Evolutionary conservation across 2,797 vertebrate genomes (phyloP).

Genomic region (Acanthurus leucopareius): DNA sequence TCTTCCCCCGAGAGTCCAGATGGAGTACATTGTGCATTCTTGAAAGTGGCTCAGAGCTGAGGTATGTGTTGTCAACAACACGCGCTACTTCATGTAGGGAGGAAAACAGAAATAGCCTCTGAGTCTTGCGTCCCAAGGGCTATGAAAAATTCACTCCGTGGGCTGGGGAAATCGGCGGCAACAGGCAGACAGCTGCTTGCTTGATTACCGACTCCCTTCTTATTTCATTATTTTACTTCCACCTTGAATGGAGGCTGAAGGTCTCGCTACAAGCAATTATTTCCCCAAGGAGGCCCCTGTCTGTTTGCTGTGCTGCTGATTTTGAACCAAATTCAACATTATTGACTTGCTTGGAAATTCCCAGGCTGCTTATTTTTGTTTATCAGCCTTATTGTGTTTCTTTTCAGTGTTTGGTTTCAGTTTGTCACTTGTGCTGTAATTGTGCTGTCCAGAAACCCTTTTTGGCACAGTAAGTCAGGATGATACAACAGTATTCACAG

Average conservation of each 20-base stretch:
- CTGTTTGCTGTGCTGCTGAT: slow-evolving; percentile 30
- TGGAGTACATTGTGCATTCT: slow-evolving; percentile 47
- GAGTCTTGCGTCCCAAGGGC: slow-evolving; percentile 72
- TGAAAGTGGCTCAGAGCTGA: slow-evolving; percentile 38
- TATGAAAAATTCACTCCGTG: slow-evolving; percentile 76
- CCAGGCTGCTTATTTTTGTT: slow-evolving; percentile 35
- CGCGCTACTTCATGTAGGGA: slow-evolving; percentile 46
- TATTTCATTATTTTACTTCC: slow-evolving; percentile 82
- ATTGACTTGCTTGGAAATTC: slow-evolving; percentile 57
- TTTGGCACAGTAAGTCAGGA: neutral
- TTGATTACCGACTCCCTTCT: slow-evolving; percentile 72
- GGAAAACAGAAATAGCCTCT: slow-evolving; percentile 64
- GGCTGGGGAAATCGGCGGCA: slow-evolving; percentile 43
- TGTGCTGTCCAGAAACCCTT: slow-evolving; percentile 24
- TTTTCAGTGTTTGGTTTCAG: neutral
- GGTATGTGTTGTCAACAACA: slow-evolving; percentile 60
- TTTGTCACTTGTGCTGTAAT: slow-evolving; percentile 13
- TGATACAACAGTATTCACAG: neutral
- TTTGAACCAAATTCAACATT: slow-evolving; percentile 44
- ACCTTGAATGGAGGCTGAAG: slow-evolving; percentile 80
- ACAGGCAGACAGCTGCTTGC: slow-evolving; percentile 74
- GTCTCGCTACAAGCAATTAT: slow-evolving; percentile 71
- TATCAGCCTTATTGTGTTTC: slow-evolving; percentile 27
- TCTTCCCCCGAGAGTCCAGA: slow-evolving; percentile 51
- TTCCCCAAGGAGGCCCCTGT: slow-evolving; percentile 74